A percentile compares a stretch with the other conserved stretches of the same genome.
Conservation (phyloP, 2,113 vertebrate genomes). For the Anser cygnoides region DNA sequence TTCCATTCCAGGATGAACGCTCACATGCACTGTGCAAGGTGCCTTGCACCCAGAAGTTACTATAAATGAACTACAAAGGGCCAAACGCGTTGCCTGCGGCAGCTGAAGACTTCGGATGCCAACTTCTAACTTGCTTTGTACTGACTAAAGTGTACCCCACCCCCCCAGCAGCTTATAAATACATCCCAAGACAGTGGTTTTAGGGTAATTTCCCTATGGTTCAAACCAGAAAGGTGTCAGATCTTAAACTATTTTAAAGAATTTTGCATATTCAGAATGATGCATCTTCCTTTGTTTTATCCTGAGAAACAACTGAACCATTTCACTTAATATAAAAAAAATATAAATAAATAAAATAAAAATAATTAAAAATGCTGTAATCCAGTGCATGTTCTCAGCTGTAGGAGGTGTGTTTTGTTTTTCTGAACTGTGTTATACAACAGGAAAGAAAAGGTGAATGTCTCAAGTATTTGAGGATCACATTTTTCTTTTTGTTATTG, state of each 20-base stretch:
- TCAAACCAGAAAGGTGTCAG: background rate
- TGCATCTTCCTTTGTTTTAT: background rate
- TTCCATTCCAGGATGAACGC: background rate
- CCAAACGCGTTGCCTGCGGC: background rate
- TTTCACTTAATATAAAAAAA: background rate
- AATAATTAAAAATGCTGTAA: background rate
- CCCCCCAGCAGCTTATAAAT: background rate
- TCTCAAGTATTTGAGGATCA: background rate
- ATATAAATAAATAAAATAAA: background rate
- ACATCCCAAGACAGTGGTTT: background rate
- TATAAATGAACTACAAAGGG: background rate
- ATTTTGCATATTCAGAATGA: background rate
- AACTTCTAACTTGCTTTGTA: background rate
- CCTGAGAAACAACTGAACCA: background rate
- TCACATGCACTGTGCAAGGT: background rate
- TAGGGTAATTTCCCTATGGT: background rate
- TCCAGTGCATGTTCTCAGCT: background rate
- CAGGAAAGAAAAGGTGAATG: background rate
- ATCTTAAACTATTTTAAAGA: background rate
- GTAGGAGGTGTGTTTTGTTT: background rate
- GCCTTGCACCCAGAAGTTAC: background rate
- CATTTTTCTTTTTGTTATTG: fast-evolving
- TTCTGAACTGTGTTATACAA: background rate
- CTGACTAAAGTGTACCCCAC: background rate
- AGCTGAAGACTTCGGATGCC: background rate